A percentile compares a stretch with the other conserved stretches of the same genome.
These are phyloP conservation scores for Anthoscopus minutus DNA, from an alignment of 2,113 vertebrate species.

Conservation along the genomic window DNA sequence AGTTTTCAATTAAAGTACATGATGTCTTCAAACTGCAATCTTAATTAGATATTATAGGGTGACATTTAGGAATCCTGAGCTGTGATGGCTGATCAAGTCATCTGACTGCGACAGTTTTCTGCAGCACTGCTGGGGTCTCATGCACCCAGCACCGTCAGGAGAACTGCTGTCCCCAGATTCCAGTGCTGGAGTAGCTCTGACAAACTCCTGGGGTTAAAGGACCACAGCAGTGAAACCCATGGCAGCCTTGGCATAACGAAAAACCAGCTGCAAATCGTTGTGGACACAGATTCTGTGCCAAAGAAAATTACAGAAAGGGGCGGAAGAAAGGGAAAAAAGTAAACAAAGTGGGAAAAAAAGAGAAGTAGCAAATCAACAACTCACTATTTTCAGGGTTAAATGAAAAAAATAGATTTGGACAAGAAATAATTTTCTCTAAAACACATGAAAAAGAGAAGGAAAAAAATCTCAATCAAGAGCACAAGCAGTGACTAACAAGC, in stretches of 20 bases:
- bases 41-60: constrained; percentile 67
- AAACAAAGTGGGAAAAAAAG: background rate
- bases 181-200: accelerated
- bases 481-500: background rate
- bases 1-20: constrained; percentile 70
- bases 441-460: background rate
- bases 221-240: background rate
- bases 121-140: background rate
- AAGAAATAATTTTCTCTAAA: background rate
- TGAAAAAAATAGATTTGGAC: background rate
- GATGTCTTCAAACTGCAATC: constrained; percentile 67
- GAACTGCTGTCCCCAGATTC: background rate
- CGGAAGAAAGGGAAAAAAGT: background rate
- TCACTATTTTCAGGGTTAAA: background rate
- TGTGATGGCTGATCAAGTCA: background rate
- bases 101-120: background rate
- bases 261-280: background rate
- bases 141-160: accelerated
- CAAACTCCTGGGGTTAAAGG: background rate
- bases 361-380: background rate
- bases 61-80: constrained; percentile 64
- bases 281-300: background rate
- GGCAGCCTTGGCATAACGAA: background rate
- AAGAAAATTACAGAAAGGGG: background rate
- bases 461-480: background rate